These are phyloP conservation scores for Acanthornis magna DNA, from an alignment of 2,797 vertebrate species.

Conservation along the genomic window DNA sequence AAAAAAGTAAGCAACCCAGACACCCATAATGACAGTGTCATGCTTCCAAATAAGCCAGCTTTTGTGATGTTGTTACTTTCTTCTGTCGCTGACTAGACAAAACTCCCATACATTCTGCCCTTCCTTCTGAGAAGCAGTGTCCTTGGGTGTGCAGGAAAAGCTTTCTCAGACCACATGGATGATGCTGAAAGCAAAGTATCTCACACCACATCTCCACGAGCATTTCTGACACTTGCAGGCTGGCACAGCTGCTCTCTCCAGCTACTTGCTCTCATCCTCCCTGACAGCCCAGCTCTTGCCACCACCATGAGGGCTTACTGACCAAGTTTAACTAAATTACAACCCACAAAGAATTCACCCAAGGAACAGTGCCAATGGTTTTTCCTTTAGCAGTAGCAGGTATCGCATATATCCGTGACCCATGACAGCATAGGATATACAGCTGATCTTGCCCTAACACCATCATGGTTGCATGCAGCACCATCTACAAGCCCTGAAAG, in stretches of 20 bases:
- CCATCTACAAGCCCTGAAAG: not conserved
- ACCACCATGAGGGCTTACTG: not conserved
- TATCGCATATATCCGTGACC: rapidly evolving
- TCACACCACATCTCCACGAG: not conserved
- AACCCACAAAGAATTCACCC: not conserved
- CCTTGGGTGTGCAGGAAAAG: not conserved
- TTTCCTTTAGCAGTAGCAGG: not conserved
- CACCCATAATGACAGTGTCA: not conserved
- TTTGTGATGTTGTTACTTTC: not conserved
- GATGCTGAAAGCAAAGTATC: not conserved
- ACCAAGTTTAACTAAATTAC: not conserved
- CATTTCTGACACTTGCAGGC: rapidly evolving
- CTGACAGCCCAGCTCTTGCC: not conserved
- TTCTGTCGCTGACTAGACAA: not conserved
- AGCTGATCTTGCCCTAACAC: not conserved
- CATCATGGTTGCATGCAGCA: not conserved
- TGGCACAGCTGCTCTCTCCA: not conserved
- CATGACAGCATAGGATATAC: not conserved
- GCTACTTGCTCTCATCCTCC: not conserved
- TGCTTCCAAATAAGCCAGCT: not conserved
- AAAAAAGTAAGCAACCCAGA: not conserved
- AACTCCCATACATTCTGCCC: not conserved
- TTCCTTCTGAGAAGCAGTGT: not conserved
- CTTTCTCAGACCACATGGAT: not conserved
- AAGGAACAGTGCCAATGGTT: rapidly evolving